Evolutionary conservation across 1,140 invertebrate genomes (phyloP).

Genomic region (Drosophila ogumai): DNA sequence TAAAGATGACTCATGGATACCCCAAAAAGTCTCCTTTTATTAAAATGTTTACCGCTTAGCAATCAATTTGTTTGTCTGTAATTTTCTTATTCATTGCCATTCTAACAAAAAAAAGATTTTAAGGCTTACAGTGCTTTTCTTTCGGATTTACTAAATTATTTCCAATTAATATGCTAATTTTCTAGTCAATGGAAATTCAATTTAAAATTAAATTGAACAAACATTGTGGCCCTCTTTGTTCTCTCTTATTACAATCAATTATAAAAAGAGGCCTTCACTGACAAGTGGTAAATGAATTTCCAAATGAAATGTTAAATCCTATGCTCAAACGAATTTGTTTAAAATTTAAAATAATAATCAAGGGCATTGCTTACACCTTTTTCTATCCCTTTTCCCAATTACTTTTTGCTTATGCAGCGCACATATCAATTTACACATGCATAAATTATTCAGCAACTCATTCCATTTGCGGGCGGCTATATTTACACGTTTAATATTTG

Average conservation of each 20-base stretch:
- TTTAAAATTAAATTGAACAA: slow-evolving; percentile 9
- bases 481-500: slow-evolving; percentile 63
- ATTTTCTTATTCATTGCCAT: neutral
- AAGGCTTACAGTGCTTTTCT: neutral
- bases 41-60: neutral
- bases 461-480: slow-evolving; percentile 10
- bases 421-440: slow-evolving; percentile 47
- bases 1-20: neutral
- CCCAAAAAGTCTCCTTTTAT: neutral
- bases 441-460: slow-evolving; percentile 54
- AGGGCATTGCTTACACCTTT: slow-evolving; percentile 41
- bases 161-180: slow-evolving; percentile 18
- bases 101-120: neutral
- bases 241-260: neutral
- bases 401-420: slow-evolving; percentile 27
- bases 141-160: neutral
- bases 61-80: neutral
- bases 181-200: neutral
- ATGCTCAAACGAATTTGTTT: neutral
- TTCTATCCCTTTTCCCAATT: slow-evolving; percentile 23
- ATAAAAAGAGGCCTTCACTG: neutral
- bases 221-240: neutral
- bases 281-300: slow-evolving; percentile 1
- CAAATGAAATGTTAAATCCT: slow-evolving; percentile 7
- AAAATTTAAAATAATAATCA: slow-evolving; percentile 19